Evolutionary conservation across 2,113 vertebrate species (phyloP).

Genomic region (Ageneiosus marmoratus): DNA sequence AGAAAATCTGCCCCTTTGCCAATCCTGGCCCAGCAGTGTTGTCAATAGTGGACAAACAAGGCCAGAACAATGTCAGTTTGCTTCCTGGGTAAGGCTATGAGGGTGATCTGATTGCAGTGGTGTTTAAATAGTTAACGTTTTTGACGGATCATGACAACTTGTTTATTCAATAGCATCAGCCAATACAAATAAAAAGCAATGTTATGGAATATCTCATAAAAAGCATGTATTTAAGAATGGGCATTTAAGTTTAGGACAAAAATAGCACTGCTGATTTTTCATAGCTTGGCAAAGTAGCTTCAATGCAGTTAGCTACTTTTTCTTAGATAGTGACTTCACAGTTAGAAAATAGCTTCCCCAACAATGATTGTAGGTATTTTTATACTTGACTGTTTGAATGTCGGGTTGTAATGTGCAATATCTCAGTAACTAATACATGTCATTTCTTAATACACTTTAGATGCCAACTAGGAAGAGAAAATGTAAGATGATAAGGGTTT

Average conservation of each 20-base stretch:
- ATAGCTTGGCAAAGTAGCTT: background rate
- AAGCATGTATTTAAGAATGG: background rate
- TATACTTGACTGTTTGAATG: background rate
- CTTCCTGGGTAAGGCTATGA: background rate
- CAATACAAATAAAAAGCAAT: no score
- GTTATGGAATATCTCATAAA: background rate
- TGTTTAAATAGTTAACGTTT: background rate
- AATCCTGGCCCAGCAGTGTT: background rate
- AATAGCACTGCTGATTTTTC: background rate
- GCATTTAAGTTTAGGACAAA: background rate
- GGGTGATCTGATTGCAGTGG: background rate
- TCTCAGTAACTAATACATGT: background rate
- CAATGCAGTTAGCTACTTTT: background rate
- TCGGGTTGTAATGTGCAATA: background rate
- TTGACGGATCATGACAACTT: no score
- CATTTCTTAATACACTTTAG: constrained; percentile 1
- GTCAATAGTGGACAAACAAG: background rate
- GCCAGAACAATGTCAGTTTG: background rate
- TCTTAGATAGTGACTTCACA: background rate
- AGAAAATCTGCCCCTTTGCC: background rate
- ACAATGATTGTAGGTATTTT: background rate
- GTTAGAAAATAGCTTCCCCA: background rate
- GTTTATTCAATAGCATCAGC: background rate
- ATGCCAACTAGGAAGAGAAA: background rate
- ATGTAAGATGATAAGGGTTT: background rate